Conservation (phyloP, 2,113 vertebrate species). For the Macrotis lagotis region DNA sequence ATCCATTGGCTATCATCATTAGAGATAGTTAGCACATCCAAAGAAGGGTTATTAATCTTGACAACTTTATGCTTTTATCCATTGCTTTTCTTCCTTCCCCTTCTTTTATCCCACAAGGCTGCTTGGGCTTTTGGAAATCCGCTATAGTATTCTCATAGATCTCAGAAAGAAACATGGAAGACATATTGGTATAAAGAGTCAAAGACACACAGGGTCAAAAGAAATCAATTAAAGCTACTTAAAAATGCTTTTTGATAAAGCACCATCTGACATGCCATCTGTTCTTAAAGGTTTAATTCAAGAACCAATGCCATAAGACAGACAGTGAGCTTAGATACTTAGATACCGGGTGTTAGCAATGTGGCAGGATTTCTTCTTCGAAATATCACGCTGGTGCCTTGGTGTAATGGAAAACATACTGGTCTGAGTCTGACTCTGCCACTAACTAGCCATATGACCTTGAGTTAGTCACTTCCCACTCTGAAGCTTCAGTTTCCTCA, state of each 20-base stretch:
- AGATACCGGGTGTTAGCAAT: not conserved
- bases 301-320: not conserved
- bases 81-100: not conserved
- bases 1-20: not conserved
- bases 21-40: not conserved
- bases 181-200: not conserved
- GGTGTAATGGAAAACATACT: not conserved
- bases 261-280: not conserved
- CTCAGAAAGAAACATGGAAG: not conserved
- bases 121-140: not conserved
- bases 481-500: not conserved
- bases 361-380: not conserved
- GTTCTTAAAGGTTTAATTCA: not conserved
- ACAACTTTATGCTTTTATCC: not conserved
- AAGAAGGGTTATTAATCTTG: not conserved
- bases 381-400: not conserved
- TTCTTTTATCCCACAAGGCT: not conserved
- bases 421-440: not conserved
- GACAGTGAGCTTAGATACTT: not conserved
- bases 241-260: conserved; percentile 4
- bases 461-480: not conserved
- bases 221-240: conserved; percentile 1
- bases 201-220: not conserved
- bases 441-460: not conserved
- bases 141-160: not conserved